Evolutionary conservation across 2,888 invertebrate genomes (phyloP).

Genomic region (Tortrix viridana): DNA sequence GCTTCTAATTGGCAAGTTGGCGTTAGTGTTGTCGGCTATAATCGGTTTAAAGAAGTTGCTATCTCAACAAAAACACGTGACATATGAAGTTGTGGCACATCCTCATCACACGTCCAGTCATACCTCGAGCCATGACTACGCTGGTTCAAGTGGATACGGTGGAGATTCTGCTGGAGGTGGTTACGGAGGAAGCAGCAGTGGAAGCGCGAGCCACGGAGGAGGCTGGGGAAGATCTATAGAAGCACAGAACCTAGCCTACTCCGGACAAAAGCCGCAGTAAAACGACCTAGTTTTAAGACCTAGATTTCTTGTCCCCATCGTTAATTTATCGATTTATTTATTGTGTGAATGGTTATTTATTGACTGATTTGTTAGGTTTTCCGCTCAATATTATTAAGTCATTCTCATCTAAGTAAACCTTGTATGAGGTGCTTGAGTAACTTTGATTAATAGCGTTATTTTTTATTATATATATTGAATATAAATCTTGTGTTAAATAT

Average conservation of each 20-base stretch:
- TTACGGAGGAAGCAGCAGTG: conserved; percentile 74
- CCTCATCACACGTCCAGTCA: conserved; percentile 90
- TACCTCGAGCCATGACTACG: conserved; percentile 87
- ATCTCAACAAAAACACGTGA: conserved; percentile 92
- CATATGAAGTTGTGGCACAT: conserved; percentile 94
- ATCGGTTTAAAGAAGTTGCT: conserved; percentile 93
- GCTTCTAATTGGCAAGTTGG: conserved; percentile 92
- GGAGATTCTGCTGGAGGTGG: conserved; percentile 86
- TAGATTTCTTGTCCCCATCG: conserved; percentile 65
- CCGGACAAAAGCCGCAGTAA: conserved; percentile 88
- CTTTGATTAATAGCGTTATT: conserved; percentile 50
- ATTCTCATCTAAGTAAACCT: conserved; percentile 57
- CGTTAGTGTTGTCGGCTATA: conserved; percentile 91
- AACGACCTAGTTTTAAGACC: conserved; percentile 67
- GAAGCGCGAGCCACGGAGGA: conserved; percentile 75
- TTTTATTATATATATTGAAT: conserved; percentile 30
- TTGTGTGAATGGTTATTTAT: conserved; percentile 68
- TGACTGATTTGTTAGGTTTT: conserved; percentile 55
- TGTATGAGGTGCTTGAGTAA: conserved; percentile 49
- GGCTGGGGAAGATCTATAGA: conserved; percentile 92
- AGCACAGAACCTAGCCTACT: conserved; percentile 91
- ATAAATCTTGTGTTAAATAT: conserved; percentile 46
- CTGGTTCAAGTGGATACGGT: conserved; percentile 86
- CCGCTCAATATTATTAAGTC: conserved; percentile 47
- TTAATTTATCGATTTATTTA: conserved; percentile 49